A percentile compares a stretch with the other conserved stretches of the same genome.
phyloP scores from a whole-genome alignment of 2,113 vertebrate species.

The Proteles cristata region DNA sequence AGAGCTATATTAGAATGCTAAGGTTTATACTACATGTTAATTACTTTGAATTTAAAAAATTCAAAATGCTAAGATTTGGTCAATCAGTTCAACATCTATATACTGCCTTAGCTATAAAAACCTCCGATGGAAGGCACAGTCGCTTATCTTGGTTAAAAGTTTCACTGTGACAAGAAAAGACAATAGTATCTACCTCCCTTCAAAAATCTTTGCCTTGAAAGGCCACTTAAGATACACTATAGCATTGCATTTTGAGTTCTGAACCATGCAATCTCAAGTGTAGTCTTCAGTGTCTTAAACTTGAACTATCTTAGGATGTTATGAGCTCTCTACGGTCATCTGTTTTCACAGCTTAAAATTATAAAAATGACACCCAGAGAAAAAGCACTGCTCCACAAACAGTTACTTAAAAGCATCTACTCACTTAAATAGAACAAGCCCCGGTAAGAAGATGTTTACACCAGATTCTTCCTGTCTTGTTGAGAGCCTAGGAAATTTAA shows the following conservation, averaged over 20 bases:
- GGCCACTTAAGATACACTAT: not conserved
- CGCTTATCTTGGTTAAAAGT: not conserved
- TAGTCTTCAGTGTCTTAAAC: not conserved
- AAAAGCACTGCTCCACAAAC: not conserved
- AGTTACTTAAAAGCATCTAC: not conserved
- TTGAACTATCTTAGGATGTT: not conserved
- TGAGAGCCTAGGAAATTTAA: not conserved
- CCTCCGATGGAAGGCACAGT: not conserved
- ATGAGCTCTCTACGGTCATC: not conserved
- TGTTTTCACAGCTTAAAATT: not conserved
- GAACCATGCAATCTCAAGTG: not conserved
- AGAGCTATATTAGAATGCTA: not conserved
- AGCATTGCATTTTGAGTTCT: not conserved
- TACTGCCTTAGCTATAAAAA: not conserved
- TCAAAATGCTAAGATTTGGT: not conserved
- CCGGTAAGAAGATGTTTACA: not conserved
- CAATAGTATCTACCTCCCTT: no score
- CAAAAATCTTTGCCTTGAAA: not conserved
- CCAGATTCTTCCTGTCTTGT: not conserved
- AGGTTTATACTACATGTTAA: no score
- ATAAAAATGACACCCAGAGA: constrained; percentile 14
- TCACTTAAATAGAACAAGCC: not conserved
- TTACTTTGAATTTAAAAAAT: no score
- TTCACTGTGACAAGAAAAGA: not conserved
- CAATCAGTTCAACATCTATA: not conserved